phyloP scores from a whole-genome alignment of 2,113 vertebrate genomes.

The Regulus satrapa region DNA sequence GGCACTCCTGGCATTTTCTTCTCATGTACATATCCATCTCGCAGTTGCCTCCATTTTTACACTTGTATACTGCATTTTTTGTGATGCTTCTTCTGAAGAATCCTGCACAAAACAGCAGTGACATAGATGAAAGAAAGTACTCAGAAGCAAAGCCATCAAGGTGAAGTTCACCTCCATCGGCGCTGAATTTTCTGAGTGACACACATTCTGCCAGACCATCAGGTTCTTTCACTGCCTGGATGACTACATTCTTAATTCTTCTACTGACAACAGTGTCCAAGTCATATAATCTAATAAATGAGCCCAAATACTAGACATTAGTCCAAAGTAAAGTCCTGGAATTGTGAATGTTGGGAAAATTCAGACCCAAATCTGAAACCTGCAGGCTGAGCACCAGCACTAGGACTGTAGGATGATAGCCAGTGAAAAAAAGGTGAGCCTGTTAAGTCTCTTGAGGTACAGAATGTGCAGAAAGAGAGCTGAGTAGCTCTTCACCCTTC shows the following conservation, averaged over 20 bases:
- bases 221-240: background rate
- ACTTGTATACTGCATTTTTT: conserved; percentile 98
- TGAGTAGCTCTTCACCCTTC: background rate
- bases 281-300: background rate
- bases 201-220: accelerated
- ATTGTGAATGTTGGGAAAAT: background rate
- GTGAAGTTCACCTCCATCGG: background rate
- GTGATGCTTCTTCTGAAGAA: conserved; percentile 98
- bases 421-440: accelerated
- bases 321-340: background rate
- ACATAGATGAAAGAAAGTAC: background rate
- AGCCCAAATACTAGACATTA: background rate
- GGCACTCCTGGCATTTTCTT: conserved; percentile 95
- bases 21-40: conserved; percentile 99
- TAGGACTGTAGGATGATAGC: background rate
- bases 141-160: conserved; percentile 13
- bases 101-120: conserved; percentile 71
- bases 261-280: background rate
- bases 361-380: background rate
- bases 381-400: background rate
- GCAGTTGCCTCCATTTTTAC: conserved; percentile 94
- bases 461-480: background rate
- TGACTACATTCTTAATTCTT: background rate
- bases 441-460: background rate
- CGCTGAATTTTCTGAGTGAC: background rate